Percentiles rank a stretch among this genome's conserved stretches.
These are phyloP conservation scores for Drosophila putrida DNA, from an alignment of 2,888 invertebrate genomes.

Conservation along the genomic window DNA sequence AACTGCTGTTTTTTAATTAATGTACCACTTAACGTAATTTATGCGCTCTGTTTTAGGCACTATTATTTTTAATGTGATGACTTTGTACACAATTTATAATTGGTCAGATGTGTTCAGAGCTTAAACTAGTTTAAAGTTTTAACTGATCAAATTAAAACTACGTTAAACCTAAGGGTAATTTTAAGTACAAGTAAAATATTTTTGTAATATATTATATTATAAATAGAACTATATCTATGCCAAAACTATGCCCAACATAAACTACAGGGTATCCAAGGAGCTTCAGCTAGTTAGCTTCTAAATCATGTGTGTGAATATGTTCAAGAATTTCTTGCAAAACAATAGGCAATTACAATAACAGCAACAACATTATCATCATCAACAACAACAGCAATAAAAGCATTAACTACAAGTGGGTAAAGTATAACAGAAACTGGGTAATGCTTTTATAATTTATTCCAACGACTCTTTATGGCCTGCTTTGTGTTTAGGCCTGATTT, in stretches of 20 bases:
- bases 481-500: slow-evolving; percentile 41
- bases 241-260: neutral
- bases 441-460: slow-evolving; percentile 73
- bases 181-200: too few species aligned
- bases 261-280: slow-evolving; percentile 3
- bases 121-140: too few species aligned
- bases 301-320: slow-evolving; percentile 29
- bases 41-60: neutral
- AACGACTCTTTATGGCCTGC: slow-evolving; percentile 58
- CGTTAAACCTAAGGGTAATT: too few species aligned
- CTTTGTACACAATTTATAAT: neutral
- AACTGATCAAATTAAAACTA: too few species aligned
- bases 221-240: neutral
- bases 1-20: neutral
- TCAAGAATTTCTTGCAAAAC: slow-evolving; percentile 41
- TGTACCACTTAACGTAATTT: slow-evolving; percentile 6
- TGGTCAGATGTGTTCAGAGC: neutral
- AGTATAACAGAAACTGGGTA: slow-evolving; percentile 68
- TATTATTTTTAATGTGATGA: neutral
- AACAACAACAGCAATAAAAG: slow-evolving; percentile 16
- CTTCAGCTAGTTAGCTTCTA: neutral
- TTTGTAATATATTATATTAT: too few species aligned
- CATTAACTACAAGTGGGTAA: slow-evolving; percentile 36
- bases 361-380: slow-evolving; percentile 14
- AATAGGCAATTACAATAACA: slow-evolving; percentile 34